Percentiles rank a stretch among this genome's conserved stretches.
phyloP scores from a whole-genome alignment of 2,888 invertebrate genomes.

The Eristalinus sepulchralis region DNA sequence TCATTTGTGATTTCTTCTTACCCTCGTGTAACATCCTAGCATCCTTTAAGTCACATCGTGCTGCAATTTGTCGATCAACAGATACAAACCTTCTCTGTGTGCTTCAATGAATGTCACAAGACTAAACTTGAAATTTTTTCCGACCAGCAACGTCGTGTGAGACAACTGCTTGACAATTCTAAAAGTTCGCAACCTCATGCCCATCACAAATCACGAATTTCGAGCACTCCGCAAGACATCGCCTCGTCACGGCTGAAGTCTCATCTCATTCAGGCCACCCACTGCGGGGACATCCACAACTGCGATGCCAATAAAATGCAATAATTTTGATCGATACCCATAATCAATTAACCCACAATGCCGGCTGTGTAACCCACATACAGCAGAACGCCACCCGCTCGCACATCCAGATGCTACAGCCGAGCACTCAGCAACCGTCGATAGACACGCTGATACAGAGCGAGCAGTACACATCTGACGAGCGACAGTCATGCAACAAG shows the following conservation, averaged over 20 bases:
- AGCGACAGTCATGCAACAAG: constrained; percentile 27
- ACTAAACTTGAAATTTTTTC: no score
- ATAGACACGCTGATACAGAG: constrained; percentile 27
- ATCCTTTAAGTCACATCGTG: no score
- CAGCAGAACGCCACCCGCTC: constrained; percentile 32
- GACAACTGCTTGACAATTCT: neutral
- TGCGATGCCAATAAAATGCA: constrained; percentile 53
- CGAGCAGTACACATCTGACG: constrained; percentile 30
- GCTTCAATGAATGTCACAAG: no score
- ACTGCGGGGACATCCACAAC: constrained; percentile 52
- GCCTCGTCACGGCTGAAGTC: neutral
- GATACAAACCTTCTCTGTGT: no score
- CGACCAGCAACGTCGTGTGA: no score
- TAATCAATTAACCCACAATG: constrained; percentile 62
- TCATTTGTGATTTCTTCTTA: no score
- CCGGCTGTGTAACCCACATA: constrained; percentile 62
- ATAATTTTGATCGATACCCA: constrained; percentile 67
- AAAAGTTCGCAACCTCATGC: neutral
- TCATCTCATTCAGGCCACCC: constrained; percentile 41
- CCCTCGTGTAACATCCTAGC: no score
- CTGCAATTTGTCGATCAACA: no score
- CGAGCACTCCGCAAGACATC: constrained; percentile 14
- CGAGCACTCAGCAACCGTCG: constrained; percentile 47
- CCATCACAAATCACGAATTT: constrained; percentile 14
- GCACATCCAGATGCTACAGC: constrained; percentile 50